Evolutionary conservation across 2,888 invertebrate species (phyloP).

Genomic region (Quadroppia sp.): DNA sequence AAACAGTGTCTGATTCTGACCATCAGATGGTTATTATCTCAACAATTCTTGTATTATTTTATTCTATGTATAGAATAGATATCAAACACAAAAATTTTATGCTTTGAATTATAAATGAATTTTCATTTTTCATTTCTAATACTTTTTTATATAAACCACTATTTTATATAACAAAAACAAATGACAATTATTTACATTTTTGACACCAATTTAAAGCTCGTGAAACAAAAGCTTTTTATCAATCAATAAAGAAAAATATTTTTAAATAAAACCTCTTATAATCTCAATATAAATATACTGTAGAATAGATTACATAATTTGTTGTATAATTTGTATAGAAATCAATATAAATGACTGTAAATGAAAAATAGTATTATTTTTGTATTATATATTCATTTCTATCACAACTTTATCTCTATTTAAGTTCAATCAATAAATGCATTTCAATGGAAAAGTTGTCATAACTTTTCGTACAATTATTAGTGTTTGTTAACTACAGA

Average conservation of each 20-base stretch:
- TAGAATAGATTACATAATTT: too few relatives aligned
- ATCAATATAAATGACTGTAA: too few relatives aligned
- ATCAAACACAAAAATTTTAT: background rate
- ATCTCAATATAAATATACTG: background rate
- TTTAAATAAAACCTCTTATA: background rate
- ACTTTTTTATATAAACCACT: background rate
- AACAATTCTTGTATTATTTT: background rate
- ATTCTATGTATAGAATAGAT: background rate
- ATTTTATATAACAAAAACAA: background rate
- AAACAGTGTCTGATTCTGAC: background rate
- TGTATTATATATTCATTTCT: too few relatives aligned
- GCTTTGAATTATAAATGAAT: background rate
- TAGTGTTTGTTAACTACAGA: too few relatives aligned
- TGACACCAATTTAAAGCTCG: background rate
- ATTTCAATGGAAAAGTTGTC: too few relatives aligned
- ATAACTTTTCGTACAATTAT: too few relatives aligned
- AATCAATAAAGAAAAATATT: background rate
- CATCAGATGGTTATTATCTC: background rate
- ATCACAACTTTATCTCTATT: too few relatives aligned
- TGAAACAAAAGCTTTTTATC: background rate
- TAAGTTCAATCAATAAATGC: too few relatives aligned
- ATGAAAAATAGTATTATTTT: too few relatives aligned
- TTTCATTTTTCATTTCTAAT: background rate
- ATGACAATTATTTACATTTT: slow-evolving; percentile 1
- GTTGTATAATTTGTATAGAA: too few relatives aligned